phyloP scores from a whole-genome alignment of 2,888 invertebrate genomes.

The Epinotia demarniana region DNA sequence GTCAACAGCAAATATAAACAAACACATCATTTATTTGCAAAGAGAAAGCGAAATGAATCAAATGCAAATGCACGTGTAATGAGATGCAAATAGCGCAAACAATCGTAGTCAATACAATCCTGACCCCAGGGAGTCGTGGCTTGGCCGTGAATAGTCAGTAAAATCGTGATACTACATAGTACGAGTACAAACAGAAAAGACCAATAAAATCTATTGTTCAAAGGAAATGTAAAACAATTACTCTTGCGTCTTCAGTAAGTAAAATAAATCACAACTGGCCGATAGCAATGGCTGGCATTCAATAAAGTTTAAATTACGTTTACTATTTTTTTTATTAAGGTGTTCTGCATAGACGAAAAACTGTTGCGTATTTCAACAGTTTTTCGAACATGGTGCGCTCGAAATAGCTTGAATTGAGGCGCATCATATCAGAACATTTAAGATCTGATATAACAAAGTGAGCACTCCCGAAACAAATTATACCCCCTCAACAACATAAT shows the following conservation, averaged over 20 bases:
- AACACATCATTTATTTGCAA: slow-evolving; percentile 40
- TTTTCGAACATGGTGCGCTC: not conserved
- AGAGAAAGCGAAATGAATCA: slow-evolving; percentile 42
- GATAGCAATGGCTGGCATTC: not conserved
- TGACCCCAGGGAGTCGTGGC: slow-evolving; percentile 40
- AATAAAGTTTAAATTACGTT: not conserved
- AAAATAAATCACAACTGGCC: slow-evolving; percentile 11
- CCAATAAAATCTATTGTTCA: slow-evolving; percentile 14
- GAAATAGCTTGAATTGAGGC: slow-evolving; percentile 6
- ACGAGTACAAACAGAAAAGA: slow-evolving; percentile 13
- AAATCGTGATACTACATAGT: slow-evolving; percentile 32
- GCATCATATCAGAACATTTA: slow-evolving; percentile 21
- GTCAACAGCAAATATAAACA: slow-evolving; percentile 35
- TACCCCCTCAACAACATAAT: slow-evolving; percentile 28
- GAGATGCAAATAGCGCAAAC: slow-evolving; percentile 44
- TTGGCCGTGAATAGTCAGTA: slow-evolving; percentile 26
- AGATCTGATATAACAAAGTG: slow-evolving; percentile 16
- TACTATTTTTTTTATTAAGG: no score
- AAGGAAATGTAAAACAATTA: slow-evolving; percentile 25
- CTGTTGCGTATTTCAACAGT: not conserved
- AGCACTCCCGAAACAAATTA: slow-evolving; percentile 24
- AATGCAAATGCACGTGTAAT: slow-evolving; percentile 45
- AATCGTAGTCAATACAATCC: slow-evolving; percentile 44
- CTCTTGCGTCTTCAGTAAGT: not conserved
- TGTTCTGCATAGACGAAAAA: no score